A percentile compares a stretch with the other conserved stretches of the same genome.
Conservation (phyloP, 2,888 invertebrate species). For the Drymonia ruficornis region DNA sequence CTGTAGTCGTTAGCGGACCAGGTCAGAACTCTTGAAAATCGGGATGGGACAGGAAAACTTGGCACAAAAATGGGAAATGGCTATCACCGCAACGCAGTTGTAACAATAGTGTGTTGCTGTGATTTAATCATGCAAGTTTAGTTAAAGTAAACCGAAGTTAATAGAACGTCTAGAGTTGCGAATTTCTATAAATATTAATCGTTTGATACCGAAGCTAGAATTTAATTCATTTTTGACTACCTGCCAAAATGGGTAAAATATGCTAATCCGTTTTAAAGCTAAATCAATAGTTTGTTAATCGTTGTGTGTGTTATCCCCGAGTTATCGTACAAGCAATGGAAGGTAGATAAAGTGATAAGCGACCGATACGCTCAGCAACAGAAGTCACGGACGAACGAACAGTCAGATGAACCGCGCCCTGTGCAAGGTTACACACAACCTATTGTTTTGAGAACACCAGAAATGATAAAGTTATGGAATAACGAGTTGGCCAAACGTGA, state of each 20-base stretch:
- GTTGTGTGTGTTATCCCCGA: not conserved
- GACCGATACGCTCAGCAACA: conserved; percentile 37
- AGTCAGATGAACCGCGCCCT: conserved; percentile 38
- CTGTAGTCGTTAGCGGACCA: not conserved
- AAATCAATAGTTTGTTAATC: no score
- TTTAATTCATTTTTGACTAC: not conserved
- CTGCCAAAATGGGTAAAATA: no score
- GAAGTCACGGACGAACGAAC: conserved; percentile 49
- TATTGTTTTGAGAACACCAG: conserved; percentile 32
- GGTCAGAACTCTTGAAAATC: not conserved
- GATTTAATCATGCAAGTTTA: not conserved
- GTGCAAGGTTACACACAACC: conserved; percentile 28
- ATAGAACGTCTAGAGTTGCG: not conserved
- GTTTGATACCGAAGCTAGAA: not conserved
- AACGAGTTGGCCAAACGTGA: not conserved
- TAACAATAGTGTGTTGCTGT: not conserved
- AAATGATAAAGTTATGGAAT: not conserved
- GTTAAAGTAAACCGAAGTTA: not conserved
- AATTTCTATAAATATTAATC: no score
- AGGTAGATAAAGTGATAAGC: conserved; percentile 42
- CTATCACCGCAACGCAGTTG: not conserved
- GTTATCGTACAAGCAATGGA: conserved; percentile 15
- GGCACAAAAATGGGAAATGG: not conserved
- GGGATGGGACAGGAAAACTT: not conserved
- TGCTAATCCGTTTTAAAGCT: no score